Evolutionary conservation across 2,888 invertebrate species (phyloP), one percentile per base, ranked within the genome.

Genomic region (Diachrysia chrysitis): DNA sequence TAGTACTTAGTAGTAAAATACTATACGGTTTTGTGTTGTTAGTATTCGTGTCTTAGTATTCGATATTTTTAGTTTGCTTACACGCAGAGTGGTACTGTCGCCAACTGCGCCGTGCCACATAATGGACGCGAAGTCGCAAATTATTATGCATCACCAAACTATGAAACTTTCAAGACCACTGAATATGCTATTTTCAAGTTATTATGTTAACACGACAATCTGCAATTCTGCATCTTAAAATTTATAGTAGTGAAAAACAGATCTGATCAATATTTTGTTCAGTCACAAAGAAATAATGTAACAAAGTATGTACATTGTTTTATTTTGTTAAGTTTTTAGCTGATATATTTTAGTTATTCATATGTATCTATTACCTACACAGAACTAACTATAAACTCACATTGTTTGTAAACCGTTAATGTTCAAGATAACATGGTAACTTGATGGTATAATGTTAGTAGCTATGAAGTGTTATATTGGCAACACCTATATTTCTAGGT

Each of bases 51-150:
- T 21, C 48, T 14, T 4, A 12, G 19, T 12, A 51, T 21, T 51
- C 10, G 19, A 12, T 37, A 62, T 29, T 69, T 54, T 58, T 51
- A 48, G 58, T 29, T 10, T 17, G 9, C 57, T n/a, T 32, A 25
- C 25, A 46, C 25, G 32, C 37, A 25, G 21, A 56, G 25, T 51
- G n/a, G 29, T 17, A 60, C 12, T 23, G 32, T 62, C 70, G 53
- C 48, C 32, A 61, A 58, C 14, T 63, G 32, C 66, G 63, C 68
- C 68, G 73, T 68, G 63, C 66, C 66, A 68, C 57, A 64, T 66
- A 64, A 66, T 63, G 73, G 76, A 86, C 86, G 85, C 85, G 85
- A 86, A 42, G 5, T 42, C 42, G 42, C 42, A n/a, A 42, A 42
- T 42, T 42, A 85, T 70, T 65, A 65, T 66, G 48, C 66, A 77